phyloP scores from a whole-genome alignment of 2,888 invertebrate genomes.

The Platycheirus albimanus region DNA sequence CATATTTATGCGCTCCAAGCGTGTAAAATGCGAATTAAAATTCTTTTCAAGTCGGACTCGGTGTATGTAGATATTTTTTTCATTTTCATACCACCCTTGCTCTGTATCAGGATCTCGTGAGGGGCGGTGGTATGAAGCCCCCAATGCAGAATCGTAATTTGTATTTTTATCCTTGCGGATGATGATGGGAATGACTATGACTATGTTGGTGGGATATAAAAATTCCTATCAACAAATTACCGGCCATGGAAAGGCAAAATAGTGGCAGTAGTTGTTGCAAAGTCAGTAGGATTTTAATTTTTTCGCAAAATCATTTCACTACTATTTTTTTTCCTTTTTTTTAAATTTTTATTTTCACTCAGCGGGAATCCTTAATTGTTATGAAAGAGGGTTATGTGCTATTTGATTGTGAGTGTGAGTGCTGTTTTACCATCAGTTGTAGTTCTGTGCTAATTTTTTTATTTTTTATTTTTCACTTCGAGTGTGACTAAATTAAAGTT shows the following conservation, averaged over 20 bases:
- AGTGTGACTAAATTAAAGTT: slow-evolving; percentile 20
- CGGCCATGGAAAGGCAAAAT: slow-evolving; percentile 24
- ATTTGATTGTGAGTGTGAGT: slow-evolving; percentile 4
- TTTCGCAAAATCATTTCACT: slow-evolving; percentile 14
- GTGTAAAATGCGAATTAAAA: slow-evolving; percentile 75
- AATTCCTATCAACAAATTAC: slow-evolving; percentile 67
- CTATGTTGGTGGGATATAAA: slow-evolving; percentile 45
- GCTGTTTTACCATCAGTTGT: slow-evolving; percentile 24
- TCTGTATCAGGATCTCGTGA: no score
- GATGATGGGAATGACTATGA: slow-evolving; percentile 26
- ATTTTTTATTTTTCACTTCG: slow-evolving; percentile 40
- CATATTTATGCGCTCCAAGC: slow-evolving; percentile 74
- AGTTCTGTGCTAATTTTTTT: slow-evolving; percentile 1
- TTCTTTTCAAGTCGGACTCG: slow-evolving; percentile 68
- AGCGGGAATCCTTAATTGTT: slow-evolving; percentile 48
- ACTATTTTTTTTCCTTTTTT: background rate
- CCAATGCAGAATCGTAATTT: slow-evolving; percentile 61
- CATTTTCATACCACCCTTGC: slow-evolving; percentile 39
- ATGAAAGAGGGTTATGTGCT: slow-evolving; percentile 30
- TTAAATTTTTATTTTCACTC: slow-evolving; percentile 27
- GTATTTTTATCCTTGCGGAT: slow-evolving; percentile 66
- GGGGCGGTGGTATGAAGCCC: slow-evolving; percentile 7
- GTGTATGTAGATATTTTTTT: slow-evolving; percentile 32
- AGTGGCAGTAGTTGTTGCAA: slow-evolving; percentile 62
- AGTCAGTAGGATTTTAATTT: slow-evolving; percentile 49